Percentiles rank a stretch among this genome's conserved stretches.
These are phyloP conservation scores for Euphonia xanthogaster DNA, from an alignment of 2,797 vertebrate species.

Conservation along the genomic window DNA sequence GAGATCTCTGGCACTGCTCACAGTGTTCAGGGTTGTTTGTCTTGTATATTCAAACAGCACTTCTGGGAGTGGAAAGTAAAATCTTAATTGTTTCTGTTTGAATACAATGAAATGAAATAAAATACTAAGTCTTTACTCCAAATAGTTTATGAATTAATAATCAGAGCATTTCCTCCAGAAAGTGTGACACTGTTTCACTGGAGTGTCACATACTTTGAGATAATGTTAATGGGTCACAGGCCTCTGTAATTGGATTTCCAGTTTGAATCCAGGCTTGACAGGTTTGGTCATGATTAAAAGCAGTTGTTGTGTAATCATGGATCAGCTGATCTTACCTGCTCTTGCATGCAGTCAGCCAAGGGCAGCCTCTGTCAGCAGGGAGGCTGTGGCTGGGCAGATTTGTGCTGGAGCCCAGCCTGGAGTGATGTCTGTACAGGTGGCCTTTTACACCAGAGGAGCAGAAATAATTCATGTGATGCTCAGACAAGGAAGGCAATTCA, in stretches of 20 bases:
- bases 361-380: background rate
- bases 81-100: slow-evolving; percentile 42
- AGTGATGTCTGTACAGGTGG: background rate
- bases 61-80: slow-evolving; percentile 27
- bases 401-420: background rate
- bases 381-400: background rate
- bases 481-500: background rate
- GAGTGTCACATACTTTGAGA: background rate
- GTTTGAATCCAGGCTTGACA: background rate
- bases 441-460: background rate
- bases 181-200: background rate
- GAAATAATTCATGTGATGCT: background rate
- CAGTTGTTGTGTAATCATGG: background rate
- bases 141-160: slow-evolving; percentile 48
- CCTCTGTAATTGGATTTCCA: background rate
- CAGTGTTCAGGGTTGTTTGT: slow-evolving; percentile 7
- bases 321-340: background rate
- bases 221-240: background rate
- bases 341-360: background rate
- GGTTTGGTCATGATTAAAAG: background rate
- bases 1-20: background rate
- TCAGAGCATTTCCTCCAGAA: background rate
- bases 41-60: slow-evolving; percentile 12
- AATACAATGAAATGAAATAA: slow-evolving; percentile 8
- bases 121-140: background rate